Evolutionary conservation across 2,888 invertebrate species (phyloP), one percentile per base, ranked within the genome.

Genomic region (Geotrupes spiniger): DNA sequence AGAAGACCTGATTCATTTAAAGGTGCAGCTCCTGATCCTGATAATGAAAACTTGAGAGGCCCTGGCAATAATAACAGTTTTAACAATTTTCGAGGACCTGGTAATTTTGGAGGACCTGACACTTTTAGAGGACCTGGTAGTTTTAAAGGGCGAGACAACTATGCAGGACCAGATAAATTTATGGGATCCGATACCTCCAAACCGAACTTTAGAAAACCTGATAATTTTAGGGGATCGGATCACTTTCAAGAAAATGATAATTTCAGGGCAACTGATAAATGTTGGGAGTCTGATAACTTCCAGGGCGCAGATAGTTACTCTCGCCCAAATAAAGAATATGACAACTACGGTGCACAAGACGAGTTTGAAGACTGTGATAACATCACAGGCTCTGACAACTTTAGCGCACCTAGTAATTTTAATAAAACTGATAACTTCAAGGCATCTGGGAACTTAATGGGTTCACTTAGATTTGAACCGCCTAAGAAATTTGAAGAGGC

Each of bases 181-280:
- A 37, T 25, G 26, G 46, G 46, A 8, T 27, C 11, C 11, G 17
- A 11, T 11, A n/a, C n/a, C n/a, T n/a, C n/a, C n/a, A n/a, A n/a
- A n/a, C n/a, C 21, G 21, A 11, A 21, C 39, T 9, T 15, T 41
- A 43, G 47, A 27, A 46, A 39, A 5, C 29, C 40, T 31, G 51
- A 47, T 21, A 37, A 51, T 16, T 41, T 46, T 31, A 14, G 15
- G 37, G 45, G 46, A 10, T 12, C 33, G 2, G 41, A 43, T 42
- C 31, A 38, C n/a, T 43, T 12, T n/a, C n/a, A 15, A 15, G 41
- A 42, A 10, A 36, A 14, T 21, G 1, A 21, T 26, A 49, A 42
- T 37, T 55, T 51, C 14, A 48, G 41, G 9, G 26, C 28, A 44
- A 42, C 52, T 8, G 49, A 47, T 37, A 44, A 46, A 41, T 47